A percentile compares a stretch with the other conserved stretches of the same genome.
These are phyloP conservation scores for Drosophila prolongata DNA, from an alignment of 2,888 invertebrate species.

Conservation along the genomic window DNA sequence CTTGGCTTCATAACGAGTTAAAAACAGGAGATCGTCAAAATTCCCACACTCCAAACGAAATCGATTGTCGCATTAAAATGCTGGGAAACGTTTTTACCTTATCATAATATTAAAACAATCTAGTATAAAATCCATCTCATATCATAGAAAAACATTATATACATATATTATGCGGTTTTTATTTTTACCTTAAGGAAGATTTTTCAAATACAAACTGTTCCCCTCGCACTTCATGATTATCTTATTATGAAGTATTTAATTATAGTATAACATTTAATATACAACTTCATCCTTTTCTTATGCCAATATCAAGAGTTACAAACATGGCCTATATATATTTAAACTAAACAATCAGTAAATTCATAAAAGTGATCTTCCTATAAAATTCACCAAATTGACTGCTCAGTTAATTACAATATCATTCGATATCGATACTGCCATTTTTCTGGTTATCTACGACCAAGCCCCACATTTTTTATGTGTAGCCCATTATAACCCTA, in stretches of 20 bases:
- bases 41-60: slow-evolving; percentile 4
- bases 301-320: too few species aligned
- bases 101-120: background rate
- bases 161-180: background rate
- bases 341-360: too few species aligned
- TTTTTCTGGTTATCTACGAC: slow-evolving; percentile 22
- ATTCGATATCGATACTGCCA: slow-evolving; percentile 17
- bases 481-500: slow-evolving; percentile 59
- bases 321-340: too few species aligned
- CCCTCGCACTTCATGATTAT: too few species aligned
- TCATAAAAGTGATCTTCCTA: background rate
- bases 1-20: background rate
- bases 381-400: background rate
- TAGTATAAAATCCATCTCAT: background rate
- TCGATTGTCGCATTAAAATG: background rate
- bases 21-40: background rate
- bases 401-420: slow-evolving; percentile 18
- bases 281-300: too few species aligned
- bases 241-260: too few species aligned
- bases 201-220: too few species aligned
- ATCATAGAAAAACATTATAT: background rate
- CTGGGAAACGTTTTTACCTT: background rate
- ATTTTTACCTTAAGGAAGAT: too few species aligned
- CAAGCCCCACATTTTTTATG: slow-evolving; percentile 19
- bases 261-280: too few species aligned